These are phyloP conservation scores for Coranthus polyacanthus DNA, from an alignment of 2,797 vertebrate genomes.

Conservation along the genomic window DNA sequence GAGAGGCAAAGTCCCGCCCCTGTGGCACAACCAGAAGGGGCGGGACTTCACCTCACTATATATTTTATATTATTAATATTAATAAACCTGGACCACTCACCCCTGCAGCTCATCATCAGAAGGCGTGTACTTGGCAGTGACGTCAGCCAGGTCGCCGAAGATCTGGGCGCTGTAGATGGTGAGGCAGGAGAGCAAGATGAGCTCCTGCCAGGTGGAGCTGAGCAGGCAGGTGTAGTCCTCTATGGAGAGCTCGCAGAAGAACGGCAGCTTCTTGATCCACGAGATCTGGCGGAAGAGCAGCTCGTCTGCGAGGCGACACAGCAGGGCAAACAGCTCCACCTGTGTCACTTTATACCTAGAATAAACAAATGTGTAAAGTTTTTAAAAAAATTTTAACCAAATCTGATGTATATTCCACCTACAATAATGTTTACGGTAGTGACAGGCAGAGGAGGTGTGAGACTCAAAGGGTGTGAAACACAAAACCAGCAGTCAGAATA, in stretches of 20 bases:
- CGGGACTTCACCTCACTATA: too few relatives aligned
- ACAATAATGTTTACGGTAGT: too few relatives aligned
- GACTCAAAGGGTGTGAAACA: too few relatives aligned
- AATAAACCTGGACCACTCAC: conserved; percentile 84
- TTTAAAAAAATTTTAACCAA: too few relatives aligned
- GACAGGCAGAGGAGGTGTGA: too few relatives aligned
- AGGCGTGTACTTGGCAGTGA: conserved; percentile 97
- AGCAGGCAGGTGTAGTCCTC: conserved; percentile 99
- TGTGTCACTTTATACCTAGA: conserved; percentile 96
- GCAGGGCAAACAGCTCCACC: conserved; percentile 96
- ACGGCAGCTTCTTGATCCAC: conserved; percentile 99
- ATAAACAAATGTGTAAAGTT: conserved; percentile 17
- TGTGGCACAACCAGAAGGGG: too few relatives aligned
- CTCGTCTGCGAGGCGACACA: conserved; percentile 98
- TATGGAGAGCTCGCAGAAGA: conserved; percentile 98
- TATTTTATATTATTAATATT: too few relatives aligned
- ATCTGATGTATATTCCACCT: too few relatives aligned
- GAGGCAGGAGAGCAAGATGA: conserved; percentile 96
- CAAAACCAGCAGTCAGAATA: too few relatives aligned
- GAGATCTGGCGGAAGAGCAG: conserved; percentile 98
- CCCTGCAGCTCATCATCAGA: conserved; percentile 96
- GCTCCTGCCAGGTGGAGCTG: conserved; percentile 98
- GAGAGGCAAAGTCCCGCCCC: too few relatives aligned
- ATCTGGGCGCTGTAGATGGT: conserved; percentile 98
- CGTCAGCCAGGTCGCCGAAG: conserved; percentile 95